Evolutionary conservation across 2,113 vertebrate genomes (phyloP), one percentile per base, ranked within the genome.

Genomic region (Rattus norvegicus): DNA sequence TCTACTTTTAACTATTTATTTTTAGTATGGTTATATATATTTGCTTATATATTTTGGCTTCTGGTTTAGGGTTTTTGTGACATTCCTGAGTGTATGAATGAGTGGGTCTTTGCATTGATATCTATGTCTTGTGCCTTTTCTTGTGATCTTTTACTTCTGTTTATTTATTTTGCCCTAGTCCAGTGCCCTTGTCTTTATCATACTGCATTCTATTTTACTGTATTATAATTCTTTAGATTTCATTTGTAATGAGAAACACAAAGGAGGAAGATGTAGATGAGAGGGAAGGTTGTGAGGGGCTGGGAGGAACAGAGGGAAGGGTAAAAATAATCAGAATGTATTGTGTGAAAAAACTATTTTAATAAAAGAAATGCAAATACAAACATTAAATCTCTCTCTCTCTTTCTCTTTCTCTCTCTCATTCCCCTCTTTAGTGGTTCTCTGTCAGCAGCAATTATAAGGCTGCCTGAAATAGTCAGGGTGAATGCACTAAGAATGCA

Each of bases 401-500:
- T 80, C 33, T 36, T 14, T 7, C 4, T 77, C 43, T 77, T 26
- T 77, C 43, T 2, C 26, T 76, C 6, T 16, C 43, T 77, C 47
- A 7, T 24, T 2, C 13, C 14, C 59, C 70, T 72, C 30, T 22
- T 24, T 63, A 67, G 16, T 49, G 61, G 28, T 67, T 96, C 93
- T 33, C 77, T 80, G 81, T 90, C 69, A 95, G 65, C 67, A 90
- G 67, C 65, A 73, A 86, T 73, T 95, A 30, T 28, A 39, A 39
- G 47, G 2, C 19, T n/a, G 52, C 54, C 14, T 70, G 7, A 36
- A 59, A 33, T 75, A 54, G 14, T 88, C 6, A 12, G 86, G 24
- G 43, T 77, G 91, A 95, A 93, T 89, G 47, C 54, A 93, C 88
- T 90, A 30, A 84, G 24, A 84, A 43, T 63, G 24, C 70, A 93